A percentile compares a stretch with the other conserved stretches of the same genome.
Evolutionary conservation across 2,113 vertebrate genomes (phyloP).

Genomic region (Petromus typicus): DNA sequence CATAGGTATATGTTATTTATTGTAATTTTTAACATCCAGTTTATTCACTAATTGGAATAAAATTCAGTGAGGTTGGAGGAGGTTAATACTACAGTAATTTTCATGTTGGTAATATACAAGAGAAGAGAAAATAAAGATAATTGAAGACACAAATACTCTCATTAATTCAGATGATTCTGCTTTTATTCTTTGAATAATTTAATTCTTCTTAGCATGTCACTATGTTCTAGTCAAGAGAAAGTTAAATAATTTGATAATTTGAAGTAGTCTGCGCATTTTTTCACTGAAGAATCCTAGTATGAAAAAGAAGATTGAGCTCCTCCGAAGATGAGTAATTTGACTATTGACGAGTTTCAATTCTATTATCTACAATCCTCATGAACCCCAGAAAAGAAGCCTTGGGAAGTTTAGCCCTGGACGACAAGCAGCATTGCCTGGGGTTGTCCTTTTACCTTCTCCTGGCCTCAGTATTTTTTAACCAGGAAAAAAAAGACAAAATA

Average conservation of each 20-base stretch:
- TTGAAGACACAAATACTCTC: neutral
- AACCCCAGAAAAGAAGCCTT: neutral
- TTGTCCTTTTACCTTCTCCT: neutral
- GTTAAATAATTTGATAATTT: neutral
- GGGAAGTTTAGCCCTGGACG: neutral
- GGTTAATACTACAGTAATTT: conserved; percentile 16
- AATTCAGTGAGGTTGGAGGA: neutral
- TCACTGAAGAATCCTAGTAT: conserved; percentile 42
- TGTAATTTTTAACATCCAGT: neutral
- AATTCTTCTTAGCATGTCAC: neutral
- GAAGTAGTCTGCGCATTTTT: neutral
- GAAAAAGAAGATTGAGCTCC: neutral
- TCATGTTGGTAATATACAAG: neutral
- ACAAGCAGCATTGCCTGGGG: neutral
- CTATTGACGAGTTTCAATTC: conserved; percentile 7
- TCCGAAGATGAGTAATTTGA: neutral
- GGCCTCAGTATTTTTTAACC: neutral
- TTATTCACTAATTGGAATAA: conserved; percentile 20
- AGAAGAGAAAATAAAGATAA: conserved; percentile 13
- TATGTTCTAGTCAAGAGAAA: neutral
- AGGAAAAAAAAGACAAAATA: neutral
- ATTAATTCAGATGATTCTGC: neutral
- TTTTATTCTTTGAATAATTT: neutral
- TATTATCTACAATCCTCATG: neutral
- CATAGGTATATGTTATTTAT: neutral